phyloP scores from a whole-genome alignment of 1,140 invertebrate genomes.

The Pseudomyrmex pallidus region DNA sequence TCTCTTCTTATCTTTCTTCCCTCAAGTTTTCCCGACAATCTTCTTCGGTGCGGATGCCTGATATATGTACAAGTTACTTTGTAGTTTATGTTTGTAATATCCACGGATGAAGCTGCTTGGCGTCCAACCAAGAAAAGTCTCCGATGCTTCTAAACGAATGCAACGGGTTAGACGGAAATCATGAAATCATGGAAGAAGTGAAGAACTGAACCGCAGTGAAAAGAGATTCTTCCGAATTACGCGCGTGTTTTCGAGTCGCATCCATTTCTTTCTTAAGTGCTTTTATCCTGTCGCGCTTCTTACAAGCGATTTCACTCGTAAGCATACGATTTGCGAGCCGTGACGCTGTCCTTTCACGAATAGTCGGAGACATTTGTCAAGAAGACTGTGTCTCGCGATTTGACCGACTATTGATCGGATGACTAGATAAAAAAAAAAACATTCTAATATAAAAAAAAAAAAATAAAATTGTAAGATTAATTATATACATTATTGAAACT shows the following conservation, averaged over 20 bases:
- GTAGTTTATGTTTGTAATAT: slow-evolving; percentile 50
- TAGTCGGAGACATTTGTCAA: not conserved
- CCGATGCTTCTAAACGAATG: slow-evolving; percentile 28
- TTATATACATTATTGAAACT: too few relatives aligned
- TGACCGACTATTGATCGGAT: not conserved
- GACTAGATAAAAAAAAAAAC: not conserved
- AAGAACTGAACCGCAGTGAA: slow-evolving; percentile 22
- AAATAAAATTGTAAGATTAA: too few relatives aligned
- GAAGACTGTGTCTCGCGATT: not conserved
- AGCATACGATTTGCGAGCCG: slow-evolving; percentile 28
- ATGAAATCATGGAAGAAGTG: slow-evolving; percentile 18
- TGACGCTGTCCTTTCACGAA: not conserved
- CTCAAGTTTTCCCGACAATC: slow-evolving; percentile 34
- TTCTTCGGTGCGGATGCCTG: not conserved
- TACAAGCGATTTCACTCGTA: slow-evolving; percentile 20
- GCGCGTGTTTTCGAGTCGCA: slow-evolving; percentile 36
- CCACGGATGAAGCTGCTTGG: slow-evolving; percentile 9
- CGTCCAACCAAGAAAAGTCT: slow-evolving; percentile 34
- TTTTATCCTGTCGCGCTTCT: slow-evolving; percentile 23
- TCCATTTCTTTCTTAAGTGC: slow-evolving; percentile 25
- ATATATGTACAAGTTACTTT: slow-evolving; percentile 35
- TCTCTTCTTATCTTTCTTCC: slow-evolving; percentile 21
- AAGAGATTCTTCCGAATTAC: slow-evolving; percentile 42
- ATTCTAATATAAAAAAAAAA: too few relatives aligned
- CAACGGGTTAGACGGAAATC: slow-evolving; percentile 45